Percentiles rank a stretch among this genome's conserved stretches.
Evolutionary conservation across 2,113 vertebrate species (phyloP).

Genomic region (Cryptotis parvus): DNA sequence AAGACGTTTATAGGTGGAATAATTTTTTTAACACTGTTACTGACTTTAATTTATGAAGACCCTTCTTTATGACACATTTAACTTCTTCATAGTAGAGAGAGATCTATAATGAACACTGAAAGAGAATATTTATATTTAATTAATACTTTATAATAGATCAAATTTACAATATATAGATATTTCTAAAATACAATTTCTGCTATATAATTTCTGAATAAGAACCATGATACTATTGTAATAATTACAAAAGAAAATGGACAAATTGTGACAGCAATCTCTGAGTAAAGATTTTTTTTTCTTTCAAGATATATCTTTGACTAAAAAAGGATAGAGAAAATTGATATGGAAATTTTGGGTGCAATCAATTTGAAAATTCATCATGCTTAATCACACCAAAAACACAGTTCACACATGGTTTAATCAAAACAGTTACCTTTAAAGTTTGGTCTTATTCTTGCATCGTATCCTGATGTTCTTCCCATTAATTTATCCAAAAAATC

Average conservation of each 20-base stretch:
- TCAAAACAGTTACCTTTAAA: constrained; percentile 94
- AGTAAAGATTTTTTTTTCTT: constrained; percentile 33
- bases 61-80: not conserved
- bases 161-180: no score
- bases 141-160: not conserved
- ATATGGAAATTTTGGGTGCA: not conserved
- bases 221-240: not conserved
- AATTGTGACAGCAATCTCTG: not conserved
- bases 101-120: not conserved
- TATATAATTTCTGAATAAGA: no score
- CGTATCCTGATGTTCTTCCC: constrained; percentile 97
- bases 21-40: not conserved
- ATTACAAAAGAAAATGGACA: not conserved
- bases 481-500: constrained; percentile 99
- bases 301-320: not conserved
- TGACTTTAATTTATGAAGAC: not conserved
- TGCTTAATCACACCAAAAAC: constrained; percentile 26
- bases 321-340: not conserved
- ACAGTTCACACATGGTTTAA: not conserved
- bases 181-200: no score
- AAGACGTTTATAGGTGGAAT: not conserved
- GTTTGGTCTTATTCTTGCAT: constrained; percentile 97
- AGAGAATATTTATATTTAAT: not conserved
- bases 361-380: not conserved
- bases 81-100: not conserved